Conservation (phyloP, 2,888 invertebrate genomes). For the Lissonota sp. region DNA sequence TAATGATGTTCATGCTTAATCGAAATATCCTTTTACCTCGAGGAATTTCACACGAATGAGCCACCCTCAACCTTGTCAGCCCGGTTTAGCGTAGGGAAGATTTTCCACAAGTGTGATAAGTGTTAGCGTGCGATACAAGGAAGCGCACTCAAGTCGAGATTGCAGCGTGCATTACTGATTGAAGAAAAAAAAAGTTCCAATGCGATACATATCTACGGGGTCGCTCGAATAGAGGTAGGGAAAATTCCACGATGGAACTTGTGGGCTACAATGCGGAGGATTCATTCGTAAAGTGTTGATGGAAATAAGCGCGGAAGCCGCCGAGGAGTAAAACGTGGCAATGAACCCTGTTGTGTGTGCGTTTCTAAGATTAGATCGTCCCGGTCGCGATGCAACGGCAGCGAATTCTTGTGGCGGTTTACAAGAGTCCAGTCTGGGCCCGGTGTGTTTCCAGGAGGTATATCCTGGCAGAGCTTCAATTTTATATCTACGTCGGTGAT, state of each 20-base stretch:
- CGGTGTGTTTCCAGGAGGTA: slow-evolving; percentile 50
- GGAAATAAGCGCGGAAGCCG: slow-evolving; percentile 44
- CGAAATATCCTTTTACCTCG: too few species aligned
- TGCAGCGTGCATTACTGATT: too few species aligned
- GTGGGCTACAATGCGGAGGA: slow-evolving; percentile 9
- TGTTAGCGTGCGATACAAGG: too few species aligned
- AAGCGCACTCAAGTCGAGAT: too few species aligned
- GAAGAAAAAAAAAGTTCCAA: too few species aligned
- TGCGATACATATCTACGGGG: neutral
- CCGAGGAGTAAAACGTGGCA: slow-evolving; percentile 63
- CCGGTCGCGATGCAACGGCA: neutral
- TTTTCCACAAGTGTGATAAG: too few species aligned
- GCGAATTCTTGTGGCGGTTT: slow-evolving; percentile 33
- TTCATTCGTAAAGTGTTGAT: slow-evolving; percentile 1
- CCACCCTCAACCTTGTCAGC: too few species aligned
- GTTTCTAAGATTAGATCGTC: slow-evolving; percentile 66
- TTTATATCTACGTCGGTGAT: slow-evolving; percentile 25
- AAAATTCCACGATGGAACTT: slow-evolving; percentile 46
- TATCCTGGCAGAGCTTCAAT: slow-evolving; percentile 2
- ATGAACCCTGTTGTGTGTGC: slow-evolving; percentile 63
- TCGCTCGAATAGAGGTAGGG: slow-evolving; percentile 39
- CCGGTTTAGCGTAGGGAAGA: too few species aligned
- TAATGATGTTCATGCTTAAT: too few species aligned
- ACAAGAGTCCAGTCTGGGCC: slow-evolving; percentile 33
- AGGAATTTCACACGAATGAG: too few species aligned